Base-by-base conservation (phyloP, 2,888 invertebrate genomes). In the Suillia variegata region DNA sequence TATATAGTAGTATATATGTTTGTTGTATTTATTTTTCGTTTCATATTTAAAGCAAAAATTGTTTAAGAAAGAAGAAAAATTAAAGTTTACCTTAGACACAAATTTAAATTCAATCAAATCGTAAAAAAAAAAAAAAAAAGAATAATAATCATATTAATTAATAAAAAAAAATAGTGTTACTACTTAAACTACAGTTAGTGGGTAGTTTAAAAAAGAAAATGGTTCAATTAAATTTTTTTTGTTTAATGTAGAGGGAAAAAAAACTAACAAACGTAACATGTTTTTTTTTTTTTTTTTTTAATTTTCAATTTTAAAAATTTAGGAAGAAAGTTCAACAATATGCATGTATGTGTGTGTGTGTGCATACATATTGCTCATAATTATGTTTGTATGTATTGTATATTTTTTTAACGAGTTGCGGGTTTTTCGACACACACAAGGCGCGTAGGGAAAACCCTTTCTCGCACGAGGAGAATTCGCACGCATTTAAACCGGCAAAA, bases 401-500 rank as follows among this genome's bases (percentile, higher is more conserved):
- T 38, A 13, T 38, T 38, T 38, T 31, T 31, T 12, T 31, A 31
- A 31, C 12, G 12, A 8, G 31, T 12, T n/a, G n/a, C n/a, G n/a
- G n/a, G n/a, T n/a, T n/a, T n/a, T n/a, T n/a, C n/a, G n/a, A n/a
- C n/a, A n/a, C n/a, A n/a, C n/a, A n/a, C n/a, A n/a, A n/a, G n/a
- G n/a, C n/a, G 26, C 26, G 5, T 26, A 26, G 26, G 26, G n/a
- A 12, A 38, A 38, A 13, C 31, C 31, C 5, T 12, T 31, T 12
- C 31, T n/a, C n/a, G n/a, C n/a, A 38, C 10, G 6, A 38, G n/a
- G 45, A 45, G 45, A 18, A 45, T 45, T 17, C 45, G 18, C 6
- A 20, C 45, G 45, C 45, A 45, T 45, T 45, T 45, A 45, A 45
- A 20, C 17, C 45, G 45, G 45, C 45, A 45, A 45, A 38, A 45